Evolutionary conservation across 2,797 vertebrate genomes (phyloP), one percentile per base, ranked within the genome.

Genomic region (Hybognathus amarus): DNA sequence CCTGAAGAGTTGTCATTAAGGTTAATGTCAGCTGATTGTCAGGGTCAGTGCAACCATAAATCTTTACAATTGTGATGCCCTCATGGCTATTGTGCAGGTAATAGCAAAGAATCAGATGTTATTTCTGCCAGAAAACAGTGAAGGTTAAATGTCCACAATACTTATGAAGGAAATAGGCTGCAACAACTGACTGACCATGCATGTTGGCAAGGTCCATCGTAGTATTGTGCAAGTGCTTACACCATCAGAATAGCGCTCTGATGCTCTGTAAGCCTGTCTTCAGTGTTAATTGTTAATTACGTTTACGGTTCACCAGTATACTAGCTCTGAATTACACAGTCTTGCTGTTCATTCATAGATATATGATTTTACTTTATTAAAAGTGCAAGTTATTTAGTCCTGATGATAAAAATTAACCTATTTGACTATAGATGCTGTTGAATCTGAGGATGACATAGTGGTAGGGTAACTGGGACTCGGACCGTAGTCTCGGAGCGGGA

Each of bases 191-290:
- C 63, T 81, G 78, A 68, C 64, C 30, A 52, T 76, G 71, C 63
- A 69, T n/a, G 24, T 33, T 80, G 78, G 30, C 73, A 61, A 70
- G 52, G 73, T 52, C 71, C 40, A 63, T 85, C 66, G 77, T 77
- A 69, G 30, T 70, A 68, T 50, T 13, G 75, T n/a, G n/a, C n/a
- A 40, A 85, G 73, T 70, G 83, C 78, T 76, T 61, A 45, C 64
- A 68, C 27, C 10, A 4, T 15, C 45, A 79, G 33, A 61, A 79
- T 30, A 54, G 50, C 45, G 27, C 45, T 54, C 79, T 71, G 59
- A 66, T 24, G 33, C 59, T 5, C 9, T 10, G 7, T 56, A 38
- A 64, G 3, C 59, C 70, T 52, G 69, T 82, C 69, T 75, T 74
- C 22, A 27, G 15, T 66, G 69, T 52, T 82, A 66, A 82, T 66